Base-by-base conservation (phyloP, 2,113 vertebrate species). In the Phaethon lepturus region DNA sequence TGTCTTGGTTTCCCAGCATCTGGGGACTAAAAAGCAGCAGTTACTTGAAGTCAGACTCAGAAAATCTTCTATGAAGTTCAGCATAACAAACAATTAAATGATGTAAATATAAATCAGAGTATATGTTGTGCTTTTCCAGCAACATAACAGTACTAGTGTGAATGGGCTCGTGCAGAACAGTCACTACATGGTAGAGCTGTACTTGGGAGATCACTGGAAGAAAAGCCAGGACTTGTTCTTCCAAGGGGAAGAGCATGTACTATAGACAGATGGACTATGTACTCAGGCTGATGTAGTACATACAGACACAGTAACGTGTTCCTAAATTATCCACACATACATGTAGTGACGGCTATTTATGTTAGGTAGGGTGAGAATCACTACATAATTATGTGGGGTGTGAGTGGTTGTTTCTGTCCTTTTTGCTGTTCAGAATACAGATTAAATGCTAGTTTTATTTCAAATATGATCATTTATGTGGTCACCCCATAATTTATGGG, bases 321-420 rank as follows among this genome's bases (percentile, higher is more conserved):
- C 58, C 58, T 29, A 22, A 49, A 19, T 26, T 24, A 13, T 9
- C 52, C 44, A 17, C 17, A 18, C 40, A 2, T 20, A 10, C 8
- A 1, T 23, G 11, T 26, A 7, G 26, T 6, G 52, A 6, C 55
- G 58, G 47, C 18, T 53, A 4, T 15, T 22, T 8, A 2, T 17
- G 28, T 9, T 35, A 7, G 14, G 26, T 18, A 9, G 29, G 33
- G 38, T 55, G 68, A n/a, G 45, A 88, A 19, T 59, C 23, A 2
- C 35, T 10, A 1, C 11, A 1, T 24, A 28, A 7, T 35, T 38
- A 5, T 1, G 19, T 9, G 33, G 24, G 17, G 6, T 2, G 11
- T 7, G n/a, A 58, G 26, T 22, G 9, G 20, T 49, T 15, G 17
- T 67, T 83, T 42, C 86, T 67, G 25, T 23, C 73, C 38, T 44